A percentile compares a stretch with the other conserved stretches of the same genome.
Evolutionary conservation across 2,888 invertebrate species (phyloP).

Genomic region (Mycalesis mineus): DNA sequence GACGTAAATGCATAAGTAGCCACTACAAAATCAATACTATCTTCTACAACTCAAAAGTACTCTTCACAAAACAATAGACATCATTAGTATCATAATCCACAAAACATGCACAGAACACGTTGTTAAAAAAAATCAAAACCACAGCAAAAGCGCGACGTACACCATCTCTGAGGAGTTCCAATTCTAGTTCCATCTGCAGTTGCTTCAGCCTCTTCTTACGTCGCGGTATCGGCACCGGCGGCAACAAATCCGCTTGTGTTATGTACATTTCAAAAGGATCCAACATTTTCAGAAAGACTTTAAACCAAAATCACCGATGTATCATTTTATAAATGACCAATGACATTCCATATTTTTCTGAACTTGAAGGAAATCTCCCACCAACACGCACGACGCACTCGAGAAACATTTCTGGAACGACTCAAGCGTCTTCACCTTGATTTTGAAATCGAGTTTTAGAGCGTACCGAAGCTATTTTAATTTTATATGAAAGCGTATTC

Average conservation of each 20-base stretch:
- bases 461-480: conserved; percentile 70
- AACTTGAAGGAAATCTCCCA: conserved; percentile 49
- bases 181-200: conserved; percentile 57
- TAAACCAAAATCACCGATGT: conserved; percentile 36
- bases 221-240: conserved; percentile 64
- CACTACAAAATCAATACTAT: too few relatives aligned
- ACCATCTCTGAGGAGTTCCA: conserved; percentile 53
- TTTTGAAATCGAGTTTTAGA: conserved; percentile 71
- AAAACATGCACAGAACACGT: conserved; percentile 18
- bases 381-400: conserved; percentile 50
- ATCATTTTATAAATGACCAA: conserved; percentile 43
- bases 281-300: conserved; percentile 40
- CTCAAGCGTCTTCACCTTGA: conserved; percentile 73
- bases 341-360: conserved; percentile 44
- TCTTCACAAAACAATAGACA: neutral
- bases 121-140: conserved; percentile 7
- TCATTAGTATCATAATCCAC: conserved; percentile 9
- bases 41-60: too few relatives aligned
- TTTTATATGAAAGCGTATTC: conserved; percentile 63
- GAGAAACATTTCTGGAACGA: conserved; percentile 64
- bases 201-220: conserved; percentile 70
- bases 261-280: conserved; percentile 73
- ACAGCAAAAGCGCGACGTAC: conserved; percentile 33
- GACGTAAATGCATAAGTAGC: too few relatives aligned
- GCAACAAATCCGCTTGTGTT: conserved; percentile 61